Percentiles rank a stretch among this genome's conserved stretches.
Conservation (phyloP, 2,113 vertebrate genomes). For the Mixornis gularis region DNA sequence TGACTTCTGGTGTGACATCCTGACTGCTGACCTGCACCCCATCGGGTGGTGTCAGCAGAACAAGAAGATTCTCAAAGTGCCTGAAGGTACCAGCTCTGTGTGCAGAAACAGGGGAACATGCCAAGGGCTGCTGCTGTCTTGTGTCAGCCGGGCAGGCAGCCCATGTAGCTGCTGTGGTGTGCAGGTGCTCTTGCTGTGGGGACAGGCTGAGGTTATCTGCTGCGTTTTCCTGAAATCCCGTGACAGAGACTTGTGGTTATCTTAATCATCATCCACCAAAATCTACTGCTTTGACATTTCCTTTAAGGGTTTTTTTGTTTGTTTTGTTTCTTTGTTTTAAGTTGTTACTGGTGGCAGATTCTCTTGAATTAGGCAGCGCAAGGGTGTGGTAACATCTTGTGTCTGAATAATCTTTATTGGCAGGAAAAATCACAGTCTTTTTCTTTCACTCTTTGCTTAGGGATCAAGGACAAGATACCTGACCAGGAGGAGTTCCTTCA, state of each 20-base stretch:
- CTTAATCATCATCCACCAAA: neutral
- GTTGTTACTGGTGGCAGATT: neutral
- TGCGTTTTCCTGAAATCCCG: neutral
- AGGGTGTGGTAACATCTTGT: neutral
- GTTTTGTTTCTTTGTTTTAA: neutral
- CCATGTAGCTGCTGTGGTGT: neutral
- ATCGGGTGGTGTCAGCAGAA: conserved; percentile 93
- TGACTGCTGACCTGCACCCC: conserved; percentile 89
- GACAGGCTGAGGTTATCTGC: neutral
- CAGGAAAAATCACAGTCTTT: neutral
- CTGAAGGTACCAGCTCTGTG: conserved; percentile 80
- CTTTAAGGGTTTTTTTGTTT: neutral
- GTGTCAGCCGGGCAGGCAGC: neutral
- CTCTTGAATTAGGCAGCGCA: neutral
- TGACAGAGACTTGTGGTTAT: neutral
- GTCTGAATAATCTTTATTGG: neutral
- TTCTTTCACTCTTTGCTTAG: conserved; percentile 59
- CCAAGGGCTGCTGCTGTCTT: neutral
- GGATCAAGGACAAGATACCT: conserved; percentile 87
- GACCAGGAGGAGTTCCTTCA: conserved; percentile 86
- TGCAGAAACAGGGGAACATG: neutral
- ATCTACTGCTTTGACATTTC: neutral
- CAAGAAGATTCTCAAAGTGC: conserved; percentile 84
- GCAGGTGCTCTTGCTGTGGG: neutral
- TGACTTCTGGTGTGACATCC: conserved; percentile 96